These are phyloP conservation scores for Festucalex cinctus DNA, from an alignment of 2,113 vertebrate species.

Conservation along the genomic window DNA sequence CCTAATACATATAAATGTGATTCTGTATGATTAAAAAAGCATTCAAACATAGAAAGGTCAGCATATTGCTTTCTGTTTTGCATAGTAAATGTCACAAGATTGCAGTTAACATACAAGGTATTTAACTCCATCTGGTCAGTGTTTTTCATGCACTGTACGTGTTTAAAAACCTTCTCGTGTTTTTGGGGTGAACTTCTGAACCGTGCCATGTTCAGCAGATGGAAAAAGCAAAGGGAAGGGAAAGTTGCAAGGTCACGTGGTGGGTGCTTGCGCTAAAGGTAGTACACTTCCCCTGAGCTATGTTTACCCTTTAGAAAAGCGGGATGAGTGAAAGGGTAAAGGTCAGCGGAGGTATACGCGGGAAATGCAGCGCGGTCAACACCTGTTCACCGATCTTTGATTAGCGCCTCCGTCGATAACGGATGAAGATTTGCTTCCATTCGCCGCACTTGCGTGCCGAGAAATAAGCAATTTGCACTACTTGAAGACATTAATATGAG, in stretches of 20 bases:
- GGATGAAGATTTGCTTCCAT: slow-evolving; percentile 38
- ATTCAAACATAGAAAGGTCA: background rate
- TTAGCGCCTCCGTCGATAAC: slow-evolving; percentile 68
- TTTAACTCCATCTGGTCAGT: background rate
- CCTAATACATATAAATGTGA: too few species aligned
- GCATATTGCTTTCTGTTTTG: background rate
- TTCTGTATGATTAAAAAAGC: too few species aligned
- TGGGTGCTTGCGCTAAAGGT: slow-evolving; percentile 36
- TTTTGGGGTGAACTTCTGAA: slow-evolving; percentile 25
- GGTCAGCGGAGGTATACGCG: slow-evolving; percentile 34
- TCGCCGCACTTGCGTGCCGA: slow-evolving; percentile 34
- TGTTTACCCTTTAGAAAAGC: slow-evolving; percentile 66
- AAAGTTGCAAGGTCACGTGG: slow-evolving; percentile 44
- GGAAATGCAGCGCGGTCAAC: slow-evolving; percentile 54
- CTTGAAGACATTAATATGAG: slow-evolving; percentile 37
- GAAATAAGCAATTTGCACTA: slow-evolving; percentile 46
- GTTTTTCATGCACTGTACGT: background rate
- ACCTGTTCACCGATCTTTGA: slow-evolving; percentile 71
- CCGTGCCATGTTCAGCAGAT: slow-evolving; percentile 22
- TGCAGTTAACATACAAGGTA: background rate
- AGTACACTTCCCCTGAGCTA: slow-evolving; percentile 61
- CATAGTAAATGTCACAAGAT: slow-evolving; percentile 4
- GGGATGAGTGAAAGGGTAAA: slow-evolving; percentile 32
- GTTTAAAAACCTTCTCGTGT: background rate
- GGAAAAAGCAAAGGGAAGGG: slow-evolving; percentile 12